Evolutionary conservation across 2,113 vertebrate genomes (phyloP), one percentile per base, ranked within the genome.

Genomic region (Gallinago jamesoni): DNA sequence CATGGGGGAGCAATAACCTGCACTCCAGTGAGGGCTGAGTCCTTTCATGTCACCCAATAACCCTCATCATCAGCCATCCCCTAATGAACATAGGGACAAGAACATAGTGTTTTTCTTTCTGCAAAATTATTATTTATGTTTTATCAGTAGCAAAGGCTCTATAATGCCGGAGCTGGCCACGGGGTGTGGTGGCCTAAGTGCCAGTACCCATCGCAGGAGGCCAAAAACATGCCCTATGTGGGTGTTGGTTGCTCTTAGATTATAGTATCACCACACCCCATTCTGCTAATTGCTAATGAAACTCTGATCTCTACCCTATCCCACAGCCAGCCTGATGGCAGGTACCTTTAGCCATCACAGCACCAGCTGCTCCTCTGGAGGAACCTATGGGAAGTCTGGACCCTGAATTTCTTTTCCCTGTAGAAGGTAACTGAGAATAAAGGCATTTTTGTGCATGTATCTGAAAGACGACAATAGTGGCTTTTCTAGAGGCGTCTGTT

Each of bases 91-190:
- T 39, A 72, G 12, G 24, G 37, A 43, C 33, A n/a, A 83, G 57
- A 87, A 56, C 63, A 27, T 2, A 3, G 27, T 37, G 91, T 53
- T 80, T 80, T 72, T 12, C 35, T 64, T 60, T 39, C 64, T 14
- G 8, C n/a, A 33, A 89, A 92, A 94, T 96, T 95, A 96, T 63
- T 94, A 91, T 94, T 88, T 95, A 53, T 95, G 75, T 73, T 92
- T 89, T 92, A 92, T 59, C 12, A 0, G 67, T 25, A 5, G 56
- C 68, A 87, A 85, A 74, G 70, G 47, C 33, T 67, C 72, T 28
- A 7, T 4, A 68, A 69, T 17, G 48, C 41, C 0, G 0, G 64
- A 84, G 88, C 3, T 59, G 80, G 76, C 88, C 7, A 0, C 45
- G 63, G 93, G 94, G 95, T 43, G 87, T 93, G 96, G 95, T 47